Evolutionary conservation across 2,113 vertebrate species (phyloP).

Genomic region (Neodontobutis hainanensis): DNA sequence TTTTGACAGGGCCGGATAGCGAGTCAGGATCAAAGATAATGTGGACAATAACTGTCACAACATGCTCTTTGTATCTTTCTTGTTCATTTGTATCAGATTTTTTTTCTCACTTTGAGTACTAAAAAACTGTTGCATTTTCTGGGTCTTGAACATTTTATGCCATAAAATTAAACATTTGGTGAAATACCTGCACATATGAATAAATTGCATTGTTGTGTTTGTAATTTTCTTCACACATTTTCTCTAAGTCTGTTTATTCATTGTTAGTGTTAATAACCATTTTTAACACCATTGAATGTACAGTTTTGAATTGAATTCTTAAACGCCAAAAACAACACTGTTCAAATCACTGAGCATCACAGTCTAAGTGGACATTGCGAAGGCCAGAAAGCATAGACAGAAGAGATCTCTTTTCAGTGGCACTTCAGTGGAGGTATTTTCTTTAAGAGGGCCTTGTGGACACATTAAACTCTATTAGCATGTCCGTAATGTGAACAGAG

Average conservation of each 20-base stretch:
- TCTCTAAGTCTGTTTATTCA: too few species aligned
- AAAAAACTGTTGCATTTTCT: not conserved
- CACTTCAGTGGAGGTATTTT: constrained; percentile 71
- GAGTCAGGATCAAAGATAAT: constrained; percentile 63
- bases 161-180: too few species aligned
- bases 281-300: too few species aligned
- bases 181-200: too few species aligned
- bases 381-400: constrained; percentile 60
- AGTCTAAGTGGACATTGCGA: not conserved
- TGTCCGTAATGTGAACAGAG: constrained; percentile 74
- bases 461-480: constrained; percentile 81
- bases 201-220: too few species aligned
- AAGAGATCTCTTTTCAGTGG: constrained; percentile 42
- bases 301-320: too few species aligned
- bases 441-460: constrained; percentile 79
- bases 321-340: too few species aligned
- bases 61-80: constrained; percentile 28
- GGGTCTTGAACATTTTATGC: too few species aligned
- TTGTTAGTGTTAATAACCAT: too few species aligned
- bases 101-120: not conserved
- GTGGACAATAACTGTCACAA: constrained; percentile 56
- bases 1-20: constrained; percentile 67
- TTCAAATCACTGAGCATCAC: too few species aligned
- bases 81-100: constrained; percentile 18
- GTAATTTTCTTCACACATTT: too few species aligned